These are phyloP conservation scores for Poicephalus gulielmi DNA, from an alignment of 2,113 vertebrate species.

Conservation along the genomic window DNA sequence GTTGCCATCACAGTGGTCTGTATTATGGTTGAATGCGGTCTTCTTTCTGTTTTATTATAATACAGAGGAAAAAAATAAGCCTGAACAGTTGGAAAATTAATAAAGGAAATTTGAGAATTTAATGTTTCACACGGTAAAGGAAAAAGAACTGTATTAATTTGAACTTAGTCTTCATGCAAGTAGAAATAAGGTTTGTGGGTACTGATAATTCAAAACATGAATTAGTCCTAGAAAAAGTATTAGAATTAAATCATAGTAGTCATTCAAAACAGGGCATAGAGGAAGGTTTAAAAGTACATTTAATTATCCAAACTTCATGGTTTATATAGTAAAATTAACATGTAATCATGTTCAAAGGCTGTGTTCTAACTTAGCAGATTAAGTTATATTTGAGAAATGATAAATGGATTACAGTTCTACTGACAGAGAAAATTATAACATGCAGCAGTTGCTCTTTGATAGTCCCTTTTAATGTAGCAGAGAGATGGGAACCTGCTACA, in stretches of 20 bases:
- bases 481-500: not conserved
- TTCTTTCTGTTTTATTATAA: not conserved
- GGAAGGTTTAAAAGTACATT: not conserved
- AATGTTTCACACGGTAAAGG: not conserved
- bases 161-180: not conserved
- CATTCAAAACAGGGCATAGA: not conserved
- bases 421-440: not conserved
- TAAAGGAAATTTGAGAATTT: not conserved
- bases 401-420: slow-evolving; percentile 31
- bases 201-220: not conserved
- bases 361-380: not conserved
- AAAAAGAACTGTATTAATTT: not conserved
- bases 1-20: not conserved
- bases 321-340: slow-evolving; percentile 10
- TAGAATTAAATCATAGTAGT: not conserved
- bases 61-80: accelerated
- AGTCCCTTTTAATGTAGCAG: not conserved
- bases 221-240: not conserved
- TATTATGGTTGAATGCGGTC: not conserved
- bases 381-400: not conserved
- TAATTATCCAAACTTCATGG: not conserved
- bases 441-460: not conserved
- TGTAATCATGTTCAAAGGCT: not conserved
- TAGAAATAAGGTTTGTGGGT: not conserved
- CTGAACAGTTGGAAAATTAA: not conserved